phyloP scores from a whole-genome alignment of 2,113 vertebrate species.

The Loxodonta africana region DNA sequence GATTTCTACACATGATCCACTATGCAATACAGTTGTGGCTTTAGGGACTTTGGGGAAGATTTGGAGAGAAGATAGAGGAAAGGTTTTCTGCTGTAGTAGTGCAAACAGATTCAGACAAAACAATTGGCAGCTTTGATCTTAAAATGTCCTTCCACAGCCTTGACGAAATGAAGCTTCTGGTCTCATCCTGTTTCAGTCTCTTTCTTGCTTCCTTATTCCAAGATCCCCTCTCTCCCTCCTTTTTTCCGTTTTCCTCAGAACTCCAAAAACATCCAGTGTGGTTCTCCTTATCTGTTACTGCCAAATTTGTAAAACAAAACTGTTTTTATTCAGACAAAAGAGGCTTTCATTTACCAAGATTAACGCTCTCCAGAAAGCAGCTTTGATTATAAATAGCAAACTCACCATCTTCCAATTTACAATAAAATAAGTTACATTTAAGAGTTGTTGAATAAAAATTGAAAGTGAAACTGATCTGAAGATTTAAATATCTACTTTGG shows the following conservation, averaged over 20 bases:
- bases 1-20: constrained; percentile 21
- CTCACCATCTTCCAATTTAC: neutral
- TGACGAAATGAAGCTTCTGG: neutral
- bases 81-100: neutral
- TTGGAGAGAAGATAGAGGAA: neutral
- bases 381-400: constrained; percentile 24
- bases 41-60: neutral
- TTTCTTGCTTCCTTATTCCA: neutral
- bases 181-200: neutral
- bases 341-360: neutral
- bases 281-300: neutral
- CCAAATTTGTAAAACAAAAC: neutral
- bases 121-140: neutral
- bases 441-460: constrained; percentile 21
- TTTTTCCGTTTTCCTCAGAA: neutral
- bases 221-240: neutral
- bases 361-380: constrained; percentile 11
- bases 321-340: neutral
- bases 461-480: constrained; percentile 3
- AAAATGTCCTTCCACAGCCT: neutral
- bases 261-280: neutral
- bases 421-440: neutral
- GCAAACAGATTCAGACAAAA: neutral
- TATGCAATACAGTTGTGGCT: neutral
- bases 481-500: constrained; percentile 49